Base-by-base conservation (phyloP, 2,113 vertebrate species). In the Suricata suricatta region DNA sequence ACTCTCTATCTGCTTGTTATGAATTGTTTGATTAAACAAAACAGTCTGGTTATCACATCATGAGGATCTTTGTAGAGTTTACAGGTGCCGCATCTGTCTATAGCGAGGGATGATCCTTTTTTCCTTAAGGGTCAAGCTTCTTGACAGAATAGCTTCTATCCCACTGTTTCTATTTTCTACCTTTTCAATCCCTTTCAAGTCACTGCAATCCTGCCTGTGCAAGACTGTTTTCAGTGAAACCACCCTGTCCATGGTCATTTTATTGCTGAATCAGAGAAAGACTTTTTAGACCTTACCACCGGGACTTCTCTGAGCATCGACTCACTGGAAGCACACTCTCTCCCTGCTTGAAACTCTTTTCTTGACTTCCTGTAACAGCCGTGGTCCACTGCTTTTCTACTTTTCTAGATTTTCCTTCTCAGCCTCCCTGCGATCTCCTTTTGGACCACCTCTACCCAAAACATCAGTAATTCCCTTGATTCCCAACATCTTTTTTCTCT, bases 101-200 rank as follows among this genome's bases (percentile, higher is more conserved):
- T 89, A 81, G 69, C 2, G 33, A 69, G 60, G 11, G 29, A 87
- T 25, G 76, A 47, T 11, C 10, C 9, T 25, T 38, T 38, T 80
- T 64, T 23, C 47, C 44, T 76, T 66, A 77, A 77, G 19, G 68
- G n/a, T 69, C 63, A 88, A 35, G 7, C 31, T 96, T 95, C 60
- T 94, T 68, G 29, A 63, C 88, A 96, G 71, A 91, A 38, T 89
- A 29, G 69, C 31, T 96, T 77, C 12, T 95, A 27, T 71, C 93
- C 69, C 33, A 96, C 54, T 69, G 79, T 92, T 95, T 82, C 52
- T 60, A 77, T 81, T 93, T 81, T 88, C 54, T 90, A 89, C 52
- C 57, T 69, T 90, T 15, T 95, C 52, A 21, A 63, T 96, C 29
- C 47, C 68, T 83, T 86, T 60, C 19, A 83, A 38, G 41, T 88